Evolutionary conservation across 1,140 invertebrate species (phyloP).

Genomic region (Calliphora vicina): DNA sequence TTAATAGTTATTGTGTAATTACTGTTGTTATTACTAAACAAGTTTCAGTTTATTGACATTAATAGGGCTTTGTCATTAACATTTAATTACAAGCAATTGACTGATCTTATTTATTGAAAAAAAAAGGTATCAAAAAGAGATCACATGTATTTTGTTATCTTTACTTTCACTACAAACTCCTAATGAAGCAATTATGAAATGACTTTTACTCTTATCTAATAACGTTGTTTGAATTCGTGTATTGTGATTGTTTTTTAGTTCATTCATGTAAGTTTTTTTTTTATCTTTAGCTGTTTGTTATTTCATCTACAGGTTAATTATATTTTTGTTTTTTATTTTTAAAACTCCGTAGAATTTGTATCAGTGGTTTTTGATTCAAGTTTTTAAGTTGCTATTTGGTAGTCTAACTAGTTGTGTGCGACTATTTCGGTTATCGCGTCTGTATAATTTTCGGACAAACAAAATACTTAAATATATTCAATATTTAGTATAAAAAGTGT

Average conservation of each 20-base stretch:
- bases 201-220: background rate
- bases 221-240: background rate
- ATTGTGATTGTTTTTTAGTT: background rate
- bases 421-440: background rate
- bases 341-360: background rate
- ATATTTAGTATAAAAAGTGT: background rate
- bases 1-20: too few relatives aligned
- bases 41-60: too few relatives aligned
- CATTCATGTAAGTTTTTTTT: background rate
- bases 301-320: conserved; percentile 5
- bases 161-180: too few relatives aligned
- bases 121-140: too few relatives aligned
- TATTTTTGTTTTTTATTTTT: background rate
- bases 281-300: conserved; percentile 45
- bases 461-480: background rate
- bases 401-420: background rate
- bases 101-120: too few relatives aligned
- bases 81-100: too few relatives aligned
- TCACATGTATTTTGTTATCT: too few relatives aligned
- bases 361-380: background rate
- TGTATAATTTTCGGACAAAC: background rate
- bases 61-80: too few relatives aligned
- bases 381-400: background rate
- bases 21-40: too few relatives aligned
- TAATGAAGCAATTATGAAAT: background rate